phyloP scores from a whole-genome alignment of 2,113 vertebrate genomes.

The Zosterops hypoxanthus region DNA sequence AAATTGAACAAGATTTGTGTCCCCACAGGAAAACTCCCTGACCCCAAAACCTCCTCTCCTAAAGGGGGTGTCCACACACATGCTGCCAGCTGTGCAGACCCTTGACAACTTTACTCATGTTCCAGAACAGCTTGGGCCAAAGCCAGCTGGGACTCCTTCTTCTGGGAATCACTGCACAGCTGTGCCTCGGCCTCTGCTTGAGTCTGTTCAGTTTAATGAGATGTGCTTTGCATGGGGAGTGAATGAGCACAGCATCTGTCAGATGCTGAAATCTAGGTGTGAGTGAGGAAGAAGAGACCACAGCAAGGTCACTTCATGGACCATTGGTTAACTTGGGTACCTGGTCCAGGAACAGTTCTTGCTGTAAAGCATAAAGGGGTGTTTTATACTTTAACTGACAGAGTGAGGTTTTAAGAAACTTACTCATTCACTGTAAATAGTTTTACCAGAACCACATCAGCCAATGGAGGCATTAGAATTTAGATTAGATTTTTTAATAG shows the following conservation, averaged over 20 bases:
- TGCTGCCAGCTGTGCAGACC: not conserved
- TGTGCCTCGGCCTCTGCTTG: not conserved
- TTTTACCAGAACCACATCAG: not conserved
- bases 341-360: not conserved
- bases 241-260: not conserved
- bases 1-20: not conserved
- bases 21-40: not conserved
- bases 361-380: rapidly evolving
- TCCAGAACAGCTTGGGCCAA: not conserved
- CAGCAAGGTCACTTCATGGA: not conserved
- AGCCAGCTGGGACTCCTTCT: not conserved
- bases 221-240: not conserved
- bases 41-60: not conserved
- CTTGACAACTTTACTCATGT: rapidly evolving
- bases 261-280: not conserved
- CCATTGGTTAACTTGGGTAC: not conserved
- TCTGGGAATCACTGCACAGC: not conserved
- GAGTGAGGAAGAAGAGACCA: not conserved
- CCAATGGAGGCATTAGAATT: not conserved
- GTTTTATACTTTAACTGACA: not conserved
- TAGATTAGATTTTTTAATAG: not conserved
- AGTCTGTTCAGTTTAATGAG: not conserved
- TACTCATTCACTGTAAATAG: not conserved
- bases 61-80: not conserved
- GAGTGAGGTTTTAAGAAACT: not conserved